Conservation (phyloP, 2,797 vertebrate genomes). For the Vultur gryphus region DNA sequence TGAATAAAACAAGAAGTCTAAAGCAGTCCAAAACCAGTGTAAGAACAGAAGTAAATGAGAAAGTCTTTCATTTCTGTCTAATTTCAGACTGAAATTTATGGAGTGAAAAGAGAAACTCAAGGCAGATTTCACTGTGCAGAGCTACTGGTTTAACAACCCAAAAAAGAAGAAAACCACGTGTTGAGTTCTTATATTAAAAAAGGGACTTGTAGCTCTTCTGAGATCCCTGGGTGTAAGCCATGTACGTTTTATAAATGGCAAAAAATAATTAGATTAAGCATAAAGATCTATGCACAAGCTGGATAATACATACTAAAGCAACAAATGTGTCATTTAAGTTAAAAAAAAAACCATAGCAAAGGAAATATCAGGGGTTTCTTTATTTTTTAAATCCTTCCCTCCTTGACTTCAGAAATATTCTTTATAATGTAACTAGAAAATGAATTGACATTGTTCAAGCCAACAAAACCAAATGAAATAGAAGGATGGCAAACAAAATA, state of each 20-base stretch:
- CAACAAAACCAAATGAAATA: neutral
- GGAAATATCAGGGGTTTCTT: neutral
- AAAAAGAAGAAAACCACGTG: no score
- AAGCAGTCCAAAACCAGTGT: neutral
- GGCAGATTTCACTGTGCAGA: neutral
- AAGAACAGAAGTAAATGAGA: neutral
- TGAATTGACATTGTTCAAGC: neutral
- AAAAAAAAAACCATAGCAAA: neutral
- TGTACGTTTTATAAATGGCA: neutral
- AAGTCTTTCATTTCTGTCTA: neutral
- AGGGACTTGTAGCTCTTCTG: neutral
- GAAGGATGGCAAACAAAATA: neutral
- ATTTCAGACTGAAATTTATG: neutral
- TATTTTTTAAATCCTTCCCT: neutral
- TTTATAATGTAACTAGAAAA: neutral
- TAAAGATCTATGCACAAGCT: neutral
- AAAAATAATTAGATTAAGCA: neutral
- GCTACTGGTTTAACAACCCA: neutral
- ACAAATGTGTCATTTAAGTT: neutral
- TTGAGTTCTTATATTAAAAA: neutral
- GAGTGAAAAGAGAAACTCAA: neutral
- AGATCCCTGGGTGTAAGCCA: neutral
- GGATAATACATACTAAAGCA: neutral
- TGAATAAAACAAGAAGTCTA: neutral
- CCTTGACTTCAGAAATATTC: neutral